Evolutionary conservation across 2,113 vertebrate species (phyloP).

Genomic region (Nothobranchius kuhntae): DNA sequence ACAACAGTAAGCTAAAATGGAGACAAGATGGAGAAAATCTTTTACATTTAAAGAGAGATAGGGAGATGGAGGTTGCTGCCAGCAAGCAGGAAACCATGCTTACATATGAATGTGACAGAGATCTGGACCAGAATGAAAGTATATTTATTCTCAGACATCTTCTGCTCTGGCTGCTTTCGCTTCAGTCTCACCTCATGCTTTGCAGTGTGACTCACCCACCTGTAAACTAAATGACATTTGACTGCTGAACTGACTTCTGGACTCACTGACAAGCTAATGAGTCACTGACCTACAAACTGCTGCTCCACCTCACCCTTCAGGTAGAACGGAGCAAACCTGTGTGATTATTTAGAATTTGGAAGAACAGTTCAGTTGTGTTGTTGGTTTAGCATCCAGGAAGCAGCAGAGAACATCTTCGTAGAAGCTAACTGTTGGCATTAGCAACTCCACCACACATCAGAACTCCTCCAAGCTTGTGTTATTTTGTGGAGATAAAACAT

Average conservation of each 20-base stretch:
- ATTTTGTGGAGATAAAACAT: too few relatives aligned
- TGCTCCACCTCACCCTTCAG: slow-evolving; percentile 4
- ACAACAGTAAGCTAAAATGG: slow-evolving; percentile 26
- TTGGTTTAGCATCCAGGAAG: too few relatives aligned
- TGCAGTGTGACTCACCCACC: slow-evolving; percentile 17
- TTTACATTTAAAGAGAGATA: not conserved
- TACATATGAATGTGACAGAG: slow-evolving; percentile 52
- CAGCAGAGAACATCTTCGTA: too few relatives aligned
- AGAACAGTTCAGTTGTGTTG: too few relatives aligned
- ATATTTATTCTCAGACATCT: slow-evolving; percentile 26
- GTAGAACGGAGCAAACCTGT: too few relatives aligned
- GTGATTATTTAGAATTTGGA: too few relatives aligned
- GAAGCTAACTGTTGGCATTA: too few relatives aligned
- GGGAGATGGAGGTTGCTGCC: not conserved
- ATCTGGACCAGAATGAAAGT: slow-evolving; percentile 7
- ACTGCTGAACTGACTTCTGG: slow-evolving; percentile 32
- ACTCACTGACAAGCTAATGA: slow-evolving; percentile 47
- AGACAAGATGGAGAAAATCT: slow-evolving; percentile 15
- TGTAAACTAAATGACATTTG: slow-evolving; percentile 28
- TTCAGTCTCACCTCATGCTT: not conserved
- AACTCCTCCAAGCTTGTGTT: too few relatives aligned
- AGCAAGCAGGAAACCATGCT: slow-evolving; percentile 43
- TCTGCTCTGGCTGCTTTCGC: not conserved
- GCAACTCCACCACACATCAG: too few relatives aligned
- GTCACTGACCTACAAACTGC: slow-evolving; percentile 61